Base-by-base conservation (phyloP, 2,888 invertebrate genomes). In the Cryptus armator region DNA sequence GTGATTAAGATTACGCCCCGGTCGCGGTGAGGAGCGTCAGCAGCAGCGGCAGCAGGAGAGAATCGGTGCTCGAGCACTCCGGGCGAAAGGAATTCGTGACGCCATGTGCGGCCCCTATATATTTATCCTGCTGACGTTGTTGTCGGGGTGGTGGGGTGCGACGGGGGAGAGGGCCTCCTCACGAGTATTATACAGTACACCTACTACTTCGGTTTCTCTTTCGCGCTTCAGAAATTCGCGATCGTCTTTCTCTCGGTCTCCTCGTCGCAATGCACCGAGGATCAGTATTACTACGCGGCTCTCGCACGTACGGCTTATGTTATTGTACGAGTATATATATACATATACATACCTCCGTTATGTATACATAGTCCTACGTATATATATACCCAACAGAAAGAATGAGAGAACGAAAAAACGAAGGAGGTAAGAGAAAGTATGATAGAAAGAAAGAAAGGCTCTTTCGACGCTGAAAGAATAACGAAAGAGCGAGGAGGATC, bases 101-200 rank as follows among this genome's bases (percentile, higher is more conserved):
- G 84, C 85, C 84, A 88, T 86, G 87, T 87, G 88, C 81, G 88
- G 88, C 86, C 87, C 84, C 66, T 77, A 80, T 75, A 81, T 81
- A 80, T 81, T 83, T 81, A 81, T 81, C 70, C 67, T 81, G 81
- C 71, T 81, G 81, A 81, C 82, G 76, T 75, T 72, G 74, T 78
- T 62, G n/a, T 62, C 37, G 68, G 68, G 71, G 68, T 37, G 71
- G 68, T 37, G 51, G 71, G 37, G 37, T 37, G 9, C 37, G 37
- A 37, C 16, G 67, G 43, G 19, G 71, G 64, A 37, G 64, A 56
- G 56, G 67, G 56, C 59, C 48, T 70, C 44, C 62, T 37, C 37
- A 37, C 44, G 48, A 62, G 62, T 71, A 48, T 46, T 66, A 70
- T 48, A 64, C n/a, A 9, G n/a, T 16, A 70, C 44, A 46, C 43